Percentiles rank a stretch among this genome's conserved stretches.
Conservation (phyloP, 1,140 invertebrate species). For the Eumeta japonica region DNA sequence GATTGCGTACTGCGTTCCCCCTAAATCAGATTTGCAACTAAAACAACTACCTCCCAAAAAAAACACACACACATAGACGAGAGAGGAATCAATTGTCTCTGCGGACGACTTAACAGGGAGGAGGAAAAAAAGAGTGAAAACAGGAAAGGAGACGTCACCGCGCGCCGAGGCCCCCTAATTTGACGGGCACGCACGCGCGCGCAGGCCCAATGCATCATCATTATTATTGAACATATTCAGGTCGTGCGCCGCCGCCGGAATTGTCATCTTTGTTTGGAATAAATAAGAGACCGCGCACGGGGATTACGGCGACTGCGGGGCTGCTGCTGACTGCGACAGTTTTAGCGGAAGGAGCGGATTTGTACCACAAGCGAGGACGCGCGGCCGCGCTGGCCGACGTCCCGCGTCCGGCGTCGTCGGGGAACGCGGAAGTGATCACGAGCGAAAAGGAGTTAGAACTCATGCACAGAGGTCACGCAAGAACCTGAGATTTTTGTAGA, state of each 20-base stretch:
- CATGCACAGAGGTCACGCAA: too few species aligned
- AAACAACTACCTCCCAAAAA: too few species aligned
- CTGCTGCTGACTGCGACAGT: conserved; percentile 2
- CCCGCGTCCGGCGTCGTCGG: too few species aligned
- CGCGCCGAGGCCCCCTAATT: conserved; percentile 34
- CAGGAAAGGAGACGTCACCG: conserved; percentile 22
- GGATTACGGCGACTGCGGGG: conserved; percentile 14
- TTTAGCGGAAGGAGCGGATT: conserved; percentile 3
- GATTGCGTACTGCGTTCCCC: too few species aligned
- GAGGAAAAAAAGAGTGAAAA: conserved; percentile 18
- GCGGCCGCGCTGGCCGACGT: too few species aligned
- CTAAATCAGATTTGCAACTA: too few species aligned
- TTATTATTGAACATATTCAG: conserved; percentile 27
- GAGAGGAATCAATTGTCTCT: conserved; percentile 32
- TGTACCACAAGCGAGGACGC: too few species aligned
- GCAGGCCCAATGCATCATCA: conserved; percentile 40
- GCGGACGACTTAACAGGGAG: conserved; percentile 19
- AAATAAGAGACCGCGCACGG: too few species aligned
- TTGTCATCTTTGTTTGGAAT: conserved; percentile 33
- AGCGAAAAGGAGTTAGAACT: too few species aligned
- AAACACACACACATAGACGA: too few species aligned
- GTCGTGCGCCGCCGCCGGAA: conserved; percentile 17
- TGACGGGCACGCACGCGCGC: conserved; percentile 34
- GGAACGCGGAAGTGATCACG: too few species aligned
- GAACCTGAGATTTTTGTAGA: too few species aligned